Base-by-base conservation (phyloP, 2,888 invertebrate genomes). In the Microchrysa polita region DNA sequence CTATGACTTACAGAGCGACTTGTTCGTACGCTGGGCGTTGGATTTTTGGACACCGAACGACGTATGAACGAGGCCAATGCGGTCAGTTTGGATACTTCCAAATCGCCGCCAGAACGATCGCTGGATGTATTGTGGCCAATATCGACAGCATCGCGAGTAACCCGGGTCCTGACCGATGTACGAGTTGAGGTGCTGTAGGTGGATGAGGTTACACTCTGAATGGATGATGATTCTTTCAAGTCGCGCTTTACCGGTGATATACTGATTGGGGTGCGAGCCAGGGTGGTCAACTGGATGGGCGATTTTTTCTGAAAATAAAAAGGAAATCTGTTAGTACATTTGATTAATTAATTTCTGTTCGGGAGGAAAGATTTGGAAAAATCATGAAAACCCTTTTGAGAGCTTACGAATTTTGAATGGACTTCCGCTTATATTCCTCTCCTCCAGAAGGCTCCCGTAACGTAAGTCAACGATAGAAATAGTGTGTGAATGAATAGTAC, bases 1-100 rank as follows among this genome's bases (percentile, higher is more conserved):
- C 83, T 83, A 52, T 77, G 78, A 61, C 78, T 78, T 12, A 78
- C 76, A 10, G 78, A 78, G n/a, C 83, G 81, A 9, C 82, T 82
- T 0, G 81, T 72, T 77, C 80, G 4, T 53, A 74, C 27, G n/a
- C 72, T 73, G 67, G 77, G 74, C 1, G 77, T 34, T 78, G 81
- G 48, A 27, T 65, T 80, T 55, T 84, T 81, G 1, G 84, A 84
- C 0, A 83, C 75, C 0, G 84, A 84, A 10, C 84, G 82, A 9
- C 83, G 79, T 67, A 83, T 78, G n/a, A 80, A 82, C 20, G 74
- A 55, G 14, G 74, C 48, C 18, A 73, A 18, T 52, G 83, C 81
- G 5, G 81, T 79, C 12, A 84, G 61, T 34, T 83, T 82, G 20
- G 80, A 80, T 14, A 82, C 79, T 75, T 83, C 81, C 5, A 81